Base-by-base conservation (phyloP, 2,888 invertebrate genomes). In the Tipula unca region DNA sequence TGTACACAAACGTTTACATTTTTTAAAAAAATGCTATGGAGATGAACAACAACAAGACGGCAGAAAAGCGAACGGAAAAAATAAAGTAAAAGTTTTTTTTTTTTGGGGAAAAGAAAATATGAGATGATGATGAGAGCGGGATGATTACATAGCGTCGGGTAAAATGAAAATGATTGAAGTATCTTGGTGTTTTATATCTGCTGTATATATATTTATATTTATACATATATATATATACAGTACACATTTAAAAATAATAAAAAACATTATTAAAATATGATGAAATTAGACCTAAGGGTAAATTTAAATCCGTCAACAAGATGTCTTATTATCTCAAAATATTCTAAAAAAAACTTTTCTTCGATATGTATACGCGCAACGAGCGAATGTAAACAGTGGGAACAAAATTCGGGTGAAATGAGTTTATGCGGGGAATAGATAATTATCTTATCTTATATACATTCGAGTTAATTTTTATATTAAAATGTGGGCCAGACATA, bases 151-250 rank as follows among this genome's bases (percentile, higher is more conserved):
- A 69, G 69, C 69, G 69, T 69, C 10, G 25, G 69, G 25, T 69
- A 69, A 69, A 69, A 69, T 25, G 25, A 69, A 69, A 69, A 69
- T 69, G 69, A 69, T 69, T 69, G 69, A 69, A 69, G 25, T 69
- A 69, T 69, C 69, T 69, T 69, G 69, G 69, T 69, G 69, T 69
- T 69, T 69, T 69, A 69, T 69, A 69, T 69, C 69, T 48, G 48
- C 1, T 48, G 17, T 17, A 39, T 10, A 39, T n/a, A n/a, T n/a
- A n/a, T n/a, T 17, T 69, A 20, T 48, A 14, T 48, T 3, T 48
- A n/a, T 10, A 69, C 69, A 10, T 69, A 25, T 25, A 69, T 69
- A 25, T 10, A 69, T 25, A 69, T 69, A 25, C 69, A 69, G 69
- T 25, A 69, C 25, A 69, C 69, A 69, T 69, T 69, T 69, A 69